phyloP scores from a whole-genome alignment of 1,140 invertebrate genomes.

The Lysiphlebus fabarum region DNA sequence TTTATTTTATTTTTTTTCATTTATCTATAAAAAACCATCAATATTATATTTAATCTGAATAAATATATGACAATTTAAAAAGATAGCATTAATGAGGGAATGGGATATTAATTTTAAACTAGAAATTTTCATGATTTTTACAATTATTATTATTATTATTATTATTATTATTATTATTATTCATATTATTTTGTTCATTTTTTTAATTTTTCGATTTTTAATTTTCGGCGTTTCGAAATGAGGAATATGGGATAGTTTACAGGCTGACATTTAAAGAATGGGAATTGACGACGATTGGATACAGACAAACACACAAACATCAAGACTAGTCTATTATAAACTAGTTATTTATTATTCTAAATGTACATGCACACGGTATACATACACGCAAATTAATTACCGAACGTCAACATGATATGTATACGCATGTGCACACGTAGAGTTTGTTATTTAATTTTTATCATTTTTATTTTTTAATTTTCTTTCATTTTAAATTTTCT shows the following conservation, averaged over 20 bases:
- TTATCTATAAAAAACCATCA: conserved; percentile 52
- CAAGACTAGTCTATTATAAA: conserved; percentile 52
- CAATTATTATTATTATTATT: not conserved
- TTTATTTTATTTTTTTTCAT: conserved; percentile 21
- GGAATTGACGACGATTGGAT: conserved; percentile 45
- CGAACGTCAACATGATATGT: conserved; percentile 29
- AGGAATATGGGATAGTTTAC: conserved; percentile 18
- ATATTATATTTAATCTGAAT: conserved; percentile 50
- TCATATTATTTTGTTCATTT: too few species aligned
- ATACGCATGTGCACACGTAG: conserved; percentile 31
- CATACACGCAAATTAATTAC: conserved; percentile 30
- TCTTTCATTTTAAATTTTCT: conserved; percentile 25
- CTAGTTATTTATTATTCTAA: conserved; percentile 45
- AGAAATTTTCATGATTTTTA: too few species aligned
- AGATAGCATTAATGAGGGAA: too few species aligned
- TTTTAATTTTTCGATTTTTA: too few species aligned
- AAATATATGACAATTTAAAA: conserved; percentile 24
- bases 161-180: not conserved
- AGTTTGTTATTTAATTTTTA: conserved; percentile 22
- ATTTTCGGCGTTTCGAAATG: conserved; percentile 10
- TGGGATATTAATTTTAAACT: too few species aligned
- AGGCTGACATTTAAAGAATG: conserved; percentile 1
- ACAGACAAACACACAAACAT: conserved; percentile 51
- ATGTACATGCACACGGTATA: conserved; percentile 42
- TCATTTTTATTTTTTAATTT: conserved; percentile 4